Base-by-base conservation (phyloP, 2,797 vertebrate genomes). In the Nannoperca obscura region DNA sequence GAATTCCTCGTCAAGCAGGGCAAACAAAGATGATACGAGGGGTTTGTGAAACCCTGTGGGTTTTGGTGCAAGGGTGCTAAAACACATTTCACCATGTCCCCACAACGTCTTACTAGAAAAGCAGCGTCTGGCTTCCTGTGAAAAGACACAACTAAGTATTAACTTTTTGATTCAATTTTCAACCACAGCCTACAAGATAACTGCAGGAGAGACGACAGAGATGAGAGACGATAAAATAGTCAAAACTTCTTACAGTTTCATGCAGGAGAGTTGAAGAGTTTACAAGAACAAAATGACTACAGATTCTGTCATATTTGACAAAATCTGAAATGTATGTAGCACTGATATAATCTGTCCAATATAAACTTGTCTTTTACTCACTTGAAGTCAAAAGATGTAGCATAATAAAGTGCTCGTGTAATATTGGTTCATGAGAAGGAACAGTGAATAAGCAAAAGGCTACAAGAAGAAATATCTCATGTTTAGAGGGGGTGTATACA, bases 21-120 rank as follows among this genome's bases (percentile, higher is more conserved):
- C 20, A 9, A 8, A 32, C 1, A 24, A n/a, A 0, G 0, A 4
- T 15, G 36, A 53, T 6, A 11, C 2, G 0, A 65, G 8, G 36
- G 63, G 54, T 55, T 82, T 75, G 5, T 78, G 83, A 85, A 80
- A 82, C 72, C 27, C 4, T 87, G 85, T 90, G 90, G 91, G 7
- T 91, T 92, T 86, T 82, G 81, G 90, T 91, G 76, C 76, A 68
- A 69, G 62, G 83, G 91, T 93, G 88, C 72, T 76, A 93, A 89
- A 86, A 88, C 72, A 0, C 81, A 83, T 22, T 57, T 82, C 13
- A 13, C 30, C n/a, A 3, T 15, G 13, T 69, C 52, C 15, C 67
- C 70, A 62, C 63, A 62, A 6, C 1, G 4, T 40, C 34, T 67
- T 14, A 55, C 64, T 17, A 67, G 47, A 72, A 78, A 44, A 68